Evolutionary conservation across 2,888 invertebrate species (phyloP).

Genomic region (Macrophya annulata): DNA sequence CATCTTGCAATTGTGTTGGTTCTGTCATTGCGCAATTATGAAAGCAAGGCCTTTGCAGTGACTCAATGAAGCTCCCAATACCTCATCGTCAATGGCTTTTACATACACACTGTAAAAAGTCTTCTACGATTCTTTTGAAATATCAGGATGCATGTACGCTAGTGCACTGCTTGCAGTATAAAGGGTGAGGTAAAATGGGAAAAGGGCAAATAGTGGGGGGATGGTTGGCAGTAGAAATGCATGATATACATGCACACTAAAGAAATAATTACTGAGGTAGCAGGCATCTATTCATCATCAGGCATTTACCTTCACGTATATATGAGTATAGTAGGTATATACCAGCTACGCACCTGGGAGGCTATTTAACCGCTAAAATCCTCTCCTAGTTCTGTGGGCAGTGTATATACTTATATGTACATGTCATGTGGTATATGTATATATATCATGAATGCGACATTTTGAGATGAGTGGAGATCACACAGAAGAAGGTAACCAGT

Average conservation of each 20-base stretch:
- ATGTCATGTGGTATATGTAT: not conserved
- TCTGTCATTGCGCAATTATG: slow-evolving; percentile 69
- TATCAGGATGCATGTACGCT: not conserved
- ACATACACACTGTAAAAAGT: not conserved
- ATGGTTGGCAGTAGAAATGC: not conserved
- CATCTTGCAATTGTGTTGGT: slow-evolving; percentile 49
- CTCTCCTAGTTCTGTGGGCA: not conserved
- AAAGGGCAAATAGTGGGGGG: too few relatives aligned
- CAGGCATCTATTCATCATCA: slow-evolving; percentile 31
- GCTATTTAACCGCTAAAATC: slow-evolving; percentile 41
- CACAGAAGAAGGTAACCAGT: slow-evolving; percentile 16
- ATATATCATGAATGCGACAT: slow-evolving; percentile 17
- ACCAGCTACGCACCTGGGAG: not conserved
- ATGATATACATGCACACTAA: not conserved
- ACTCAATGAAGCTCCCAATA: slow-evolving; percentile 55
- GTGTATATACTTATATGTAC: not conserved
- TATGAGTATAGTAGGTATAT: not conserved
- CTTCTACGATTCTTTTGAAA: slow-evolving; percentile 38
- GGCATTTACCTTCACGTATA: not conserved
- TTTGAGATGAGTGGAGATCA: slow-evolving; percentile 36
- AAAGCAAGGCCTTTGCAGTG: slow-evolving; percentile 68
- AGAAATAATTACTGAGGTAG: slow-evolving; percentile 41
- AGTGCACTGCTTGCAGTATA: not conserved
- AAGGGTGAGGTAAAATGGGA: not conserved
- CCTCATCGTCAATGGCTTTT: slow-evolving; percentile 47